A percentile compares a stretch with the other conserved stretches of the same genome.
These are phyloP conservation scores for Oryzaephilus surinamensis DNA, from an alignment of 1,140 invertebrate species.

Conservation along the genomic window DNA sequence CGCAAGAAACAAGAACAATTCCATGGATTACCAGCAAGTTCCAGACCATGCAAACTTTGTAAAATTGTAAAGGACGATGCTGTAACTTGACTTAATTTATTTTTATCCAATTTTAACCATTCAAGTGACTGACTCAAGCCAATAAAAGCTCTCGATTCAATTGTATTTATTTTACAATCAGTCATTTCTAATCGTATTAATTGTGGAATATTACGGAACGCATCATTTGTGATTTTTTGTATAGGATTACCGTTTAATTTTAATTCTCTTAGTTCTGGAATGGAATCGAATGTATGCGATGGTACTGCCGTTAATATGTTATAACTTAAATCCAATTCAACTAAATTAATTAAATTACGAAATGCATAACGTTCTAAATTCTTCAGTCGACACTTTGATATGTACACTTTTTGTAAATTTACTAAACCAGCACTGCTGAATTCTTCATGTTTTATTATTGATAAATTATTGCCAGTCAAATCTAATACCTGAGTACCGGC, in stretches of 20 bases:
- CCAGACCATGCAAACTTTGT: conserved; percentile 58
- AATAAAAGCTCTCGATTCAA: conserved; percentile 59
- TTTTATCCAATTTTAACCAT: conserved; percentile 66
- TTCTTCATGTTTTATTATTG: conserved; percentile 53
- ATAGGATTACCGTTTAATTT: conserved; percentile 64
- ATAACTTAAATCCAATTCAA: conserved; percentile 67
- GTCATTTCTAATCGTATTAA: conserved; percentile 62
- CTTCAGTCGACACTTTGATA: conserved; percentile 52
- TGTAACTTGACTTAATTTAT: conserved; percentile 53
- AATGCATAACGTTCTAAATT: conserved; percentile 54
- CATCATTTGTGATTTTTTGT: conserved; percentile 51
- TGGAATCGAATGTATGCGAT: conserved; percentile 54
- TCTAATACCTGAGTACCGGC: conserved; percentile 68
- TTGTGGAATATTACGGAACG: conserved; percentile 56
- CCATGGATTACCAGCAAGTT: conserved; percentile 68
- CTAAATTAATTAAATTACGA: conserved; percentile 57
- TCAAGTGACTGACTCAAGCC: conserved; percentile 59
- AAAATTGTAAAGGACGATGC: conserved; percentile 54
- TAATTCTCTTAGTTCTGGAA: conserved; percentile 63
- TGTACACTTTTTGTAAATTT: conserved; percentile 68
- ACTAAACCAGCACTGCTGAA: conserved; percentile 60
- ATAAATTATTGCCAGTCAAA: conserved; percentile 58
- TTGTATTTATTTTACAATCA: conserved; percentile 51
- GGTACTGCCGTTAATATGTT: conserved; percentile 59
- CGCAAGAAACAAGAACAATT: conserved; percentile 69